phyloP scores from a whole-genome alignment of 2,888 invertebrate species.

The Pristionchus maxplancki region DNA sequence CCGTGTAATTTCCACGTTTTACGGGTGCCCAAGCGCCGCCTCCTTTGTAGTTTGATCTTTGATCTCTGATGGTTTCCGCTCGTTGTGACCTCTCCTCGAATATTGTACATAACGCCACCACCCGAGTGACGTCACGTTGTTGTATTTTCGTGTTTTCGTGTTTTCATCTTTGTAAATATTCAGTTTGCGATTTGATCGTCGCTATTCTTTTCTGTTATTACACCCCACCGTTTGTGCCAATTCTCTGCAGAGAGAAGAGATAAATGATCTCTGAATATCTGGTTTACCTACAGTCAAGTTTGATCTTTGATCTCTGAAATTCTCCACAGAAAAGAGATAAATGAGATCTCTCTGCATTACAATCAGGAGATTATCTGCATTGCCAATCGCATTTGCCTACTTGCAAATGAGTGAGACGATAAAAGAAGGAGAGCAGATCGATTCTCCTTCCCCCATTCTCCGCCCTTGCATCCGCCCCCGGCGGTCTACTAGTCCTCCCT shows the following conservation, averaged over 20 bases:
- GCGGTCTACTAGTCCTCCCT: background rate
- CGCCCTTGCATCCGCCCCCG: background rate
- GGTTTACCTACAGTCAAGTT: background rate
- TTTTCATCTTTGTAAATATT: background rate
- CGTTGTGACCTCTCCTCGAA: background rate
- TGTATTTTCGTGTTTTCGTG: background rate
- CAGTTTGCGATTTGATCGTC: conserved; percentile 24
- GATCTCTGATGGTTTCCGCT: background rate
- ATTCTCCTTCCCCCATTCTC: conserved; percentile 9
- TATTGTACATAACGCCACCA: background rate
- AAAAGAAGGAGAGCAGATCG: background rate
- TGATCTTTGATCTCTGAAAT: background rate
- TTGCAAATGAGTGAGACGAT: background rate
- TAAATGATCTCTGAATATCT: conserved; percentile 12
- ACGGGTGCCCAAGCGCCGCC: no score
- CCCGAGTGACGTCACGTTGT: background rate
- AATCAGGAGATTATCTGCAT: background rate
- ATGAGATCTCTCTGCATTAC: background rate
- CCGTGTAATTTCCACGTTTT: no score
- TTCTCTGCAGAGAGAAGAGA: background rate
- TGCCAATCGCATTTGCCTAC: background rate
- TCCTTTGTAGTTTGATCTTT: background rate
- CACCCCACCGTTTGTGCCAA: background rate
- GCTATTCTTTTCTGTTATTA: background rate
- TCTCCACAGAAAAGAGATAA: background rate